Base-by-base conservation (phyloP, 2,888 invertebrate species). In the Ochropacha duplaris region DNA sequence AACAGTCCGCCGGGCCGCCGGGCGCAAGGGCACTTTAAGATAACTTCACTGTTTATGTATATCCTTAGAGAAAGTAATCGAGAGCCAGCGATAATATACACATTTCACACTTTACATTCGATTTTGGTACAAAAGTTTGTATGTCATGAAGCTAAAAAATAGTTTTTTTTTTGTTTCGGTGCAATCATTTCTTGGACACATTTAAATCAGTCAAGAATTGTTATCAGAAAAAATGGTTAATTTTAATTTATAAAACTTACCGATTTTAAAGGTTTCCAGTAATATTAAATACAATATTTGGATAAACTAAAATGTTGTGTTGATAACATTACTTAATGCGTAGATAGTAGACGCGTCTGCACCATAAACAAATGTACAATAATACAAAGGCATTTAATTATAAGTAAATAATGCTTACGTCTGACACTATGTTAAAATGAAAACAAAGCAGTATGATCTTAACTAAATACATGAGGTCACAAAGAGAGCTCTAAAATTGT, bases 21-120 rank as follows among this genome's bases (percentile, higher is more conserved):
- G 86, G 84, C 88, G 76, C 88, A 91, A 92, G 90, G 88, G 86
- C 92, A 91, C 92, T 92, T 92, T 74, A 75, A 88, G 78, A 86
- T 67, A 84, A 84, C 81, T 73, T 84, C 80, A 81, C 79, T 83
- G 82, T 71, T 66, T 68, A 73, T 60, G 64, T 65, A 44, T 58
- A 54, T 63, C 59, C 58, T 55, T 64, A 31, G 70, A 81, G 78
- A 81, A 81, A 79, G 68, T 74, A 80, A 84, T 78, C 77, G 81
- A 79, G 78, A 81, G 50, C 59, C 65, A 71, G 59, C 63, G 69
- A 60, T 31, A 12, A 12, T 68, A 64, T 59, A 67, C 62, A 68
- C 55, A 64, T 72, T 66, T 80, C 77, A 74, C 74, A 70, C 72
- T 19, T 44, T 44, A 44, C 19, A 44, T 44, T 44, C 19, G 9